A percentile compares a stretch with the other conserved stretches of the same genome.
Conservation (phyloP, 2,113 vertebrate species). For the Delphinus delphis region DNA sequence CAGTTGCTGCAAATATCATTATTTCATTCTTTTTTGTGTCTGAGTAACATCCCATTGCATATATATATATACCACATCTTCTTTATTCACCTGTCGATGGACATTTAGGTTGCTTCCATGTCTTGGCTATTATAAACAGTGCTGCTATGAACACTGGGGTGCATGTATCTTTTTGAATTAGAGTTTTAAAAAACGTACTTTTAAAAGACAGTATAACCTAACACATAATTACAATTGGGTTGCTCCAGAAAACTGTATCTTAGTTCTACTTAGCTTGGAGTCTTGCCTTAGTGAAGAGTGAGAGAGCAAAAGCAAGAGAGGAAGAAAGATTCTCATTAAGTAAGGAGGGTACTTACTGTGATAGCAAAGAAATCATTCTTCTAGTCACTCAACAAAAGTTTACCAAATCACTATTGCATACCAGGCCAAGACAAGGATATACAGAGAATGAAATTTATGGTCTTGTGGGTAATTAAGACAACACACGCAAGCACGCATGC, state of each 20-base stretch:
- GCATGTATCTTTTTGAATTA: not conserved
- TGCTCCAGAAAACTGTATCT: not conserved
- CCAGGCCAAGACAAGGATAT: not conserved
- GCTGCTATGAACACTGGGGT: not conserved
- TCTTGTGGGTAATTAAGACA: not conserved
- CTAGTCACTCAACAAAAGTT: not conserved
- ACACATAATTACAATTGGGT: not conserved
- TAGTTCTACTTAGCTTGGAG: not conserved
- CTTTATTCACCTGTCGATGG: not conserved
- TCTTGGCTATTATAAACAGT: not conserved
- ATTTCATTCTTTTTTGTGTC: not conserved
- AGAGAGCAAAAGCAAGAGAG: not conserved
- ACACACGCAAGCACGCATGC: not conserved
- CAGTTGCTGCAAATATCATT: not conserved
- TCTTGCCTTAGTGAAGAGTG: not conserved
- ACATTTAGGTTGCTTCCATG: not conserved
- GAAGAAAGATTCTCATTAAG: not conserved
- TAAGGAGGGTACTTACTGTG: not conserved
- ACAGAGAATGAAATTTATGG: not conserved
- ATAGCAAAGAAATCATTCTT: not conserved
- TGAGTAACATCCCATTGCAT: not conserved
- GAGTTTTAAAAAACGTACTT: not conserved
- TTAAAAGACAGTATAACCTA: not conserved
- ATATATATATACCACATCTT: not conserved
- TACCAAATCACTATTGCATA: not conserved